phyloP scores from a whole-genome alignment of 1,140 invertebrate species.

The Wiebesia pumilae region DNA sequence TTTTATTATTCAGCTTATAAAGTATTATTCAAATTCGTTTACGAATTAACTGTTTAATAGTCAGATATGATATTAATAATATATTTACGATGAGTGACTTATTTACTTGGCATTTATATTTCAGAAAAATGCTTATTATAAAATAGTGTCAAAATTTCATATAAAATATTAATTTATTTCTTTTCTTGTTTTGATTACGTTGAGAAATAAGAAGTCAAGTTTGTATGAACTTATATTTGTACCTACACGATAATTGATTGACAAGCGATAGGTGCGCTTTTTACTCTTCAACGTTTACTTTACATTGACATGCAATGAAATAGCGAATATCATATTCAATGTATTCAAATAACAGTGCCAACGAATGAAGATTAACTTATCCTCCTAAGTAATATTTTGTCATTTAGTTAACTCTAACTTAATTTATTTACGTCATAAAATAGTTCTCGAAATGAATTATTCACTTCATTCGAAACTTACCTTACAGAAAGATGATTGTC shows the following conservation, averaged over 20 bases:
- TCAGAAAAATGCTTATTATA: not conserved
- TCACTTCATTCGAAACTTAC: not conserved
- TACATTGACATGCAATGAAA: not conserved
- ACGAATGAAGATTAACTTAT: not conserved
- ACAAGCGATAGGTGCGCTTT: not conserved
- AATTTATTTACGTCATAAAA: no score
- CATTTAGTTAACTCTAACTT: not conserved
- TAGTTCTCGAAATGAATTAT: not conserved
- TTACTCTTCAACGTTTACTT: not conserved
- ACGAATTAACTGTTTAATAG: not conserved
- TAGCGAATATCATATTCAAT: not conserved
- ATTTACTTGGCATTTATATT: constrained; percentile 3
- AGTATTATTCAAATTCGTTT: no score
- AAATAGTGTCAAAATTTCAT: not conserved
- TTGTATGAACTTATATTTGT: not conserved
- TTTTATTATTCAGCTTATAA: not conserved
- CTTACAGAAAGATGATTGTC: not conserved
- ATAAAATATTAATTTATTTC: constrained; percentile 13
- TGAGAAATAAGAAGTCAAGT: not conserved
- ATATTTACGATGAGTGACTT: constrained; percentile 20
- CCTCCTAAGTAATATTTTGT: not conserved
- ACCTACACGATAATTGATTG: not conserved
- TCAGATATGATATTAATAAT: constrained; percentile 24
- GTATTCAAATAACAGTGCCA: not conserved
- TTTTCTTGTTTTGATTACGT: not conserved